Evolutionary conservation across 2,113 vertebrate genomes (phyloP).

Genomic region (Ammodytes marinus): DNA sequence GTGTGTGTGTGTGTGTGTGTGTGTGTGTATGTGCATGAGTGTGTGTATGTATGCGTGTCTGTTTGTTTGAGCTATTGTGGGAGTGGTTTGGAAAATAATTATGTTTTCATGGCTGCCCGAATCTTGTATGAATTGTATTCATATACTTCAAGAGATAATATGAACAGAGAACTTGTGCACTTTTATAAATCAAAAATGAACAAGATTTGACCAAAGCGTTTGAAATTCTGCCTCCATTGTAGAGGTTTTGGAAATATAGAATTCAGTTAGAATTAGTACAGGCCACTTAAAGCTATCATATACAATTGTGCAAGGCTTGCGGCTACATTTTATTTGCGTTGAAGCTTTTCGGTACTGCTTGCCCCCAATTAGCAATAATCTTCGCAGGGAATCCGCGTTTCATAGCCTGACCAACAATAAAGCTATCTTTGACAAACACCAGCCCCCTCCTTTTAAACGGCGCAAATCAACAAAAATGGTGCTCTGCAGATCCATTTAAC

Average conservation of each 20-base stretch:
- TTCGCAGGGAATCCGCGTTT: neutral
- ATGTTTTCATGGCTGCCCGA: constrained; percentile 11
- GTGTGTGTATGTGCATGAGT: neutral
- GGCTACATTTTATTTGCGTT: neutral
- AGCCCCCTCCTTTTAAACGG: constrained; percentile 11
- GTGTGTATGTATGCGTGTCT: too few relatives aligned
- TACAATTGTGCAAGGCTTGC: neutral
- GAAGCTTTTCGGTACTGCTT: neutral
- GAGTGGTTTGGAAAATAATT: constrained; percentile 17
- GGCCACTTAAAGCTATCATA: neutral
- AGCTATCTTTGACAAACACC: neutral
- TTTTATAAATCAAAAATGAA: too few relatives aligned
- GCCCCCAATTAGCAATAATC: neutral
- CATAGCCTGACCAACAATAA: neutral
- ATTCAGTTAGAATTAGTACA: neutral
- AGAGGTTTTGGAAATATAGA: neutral
- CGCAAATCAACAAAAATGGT: neutral
- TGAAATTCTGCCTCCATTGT: neutral
- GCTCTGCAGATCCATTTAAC: constrained; percentile 17
- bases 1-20: constrained; percentile 34
- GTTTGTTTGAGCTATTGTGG: too few relatives aligned
- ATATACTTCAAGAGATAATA: constrained; percentile 4
- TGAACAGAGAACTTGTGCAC: neutral
- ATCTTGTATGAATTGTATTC: constrained; percentile 6
- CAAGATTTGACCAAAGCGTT: neutral